phyloP scores from a whole-genome alignment of 2,888 invertebrate species.

The Tanaodytes sp. region DNA sequence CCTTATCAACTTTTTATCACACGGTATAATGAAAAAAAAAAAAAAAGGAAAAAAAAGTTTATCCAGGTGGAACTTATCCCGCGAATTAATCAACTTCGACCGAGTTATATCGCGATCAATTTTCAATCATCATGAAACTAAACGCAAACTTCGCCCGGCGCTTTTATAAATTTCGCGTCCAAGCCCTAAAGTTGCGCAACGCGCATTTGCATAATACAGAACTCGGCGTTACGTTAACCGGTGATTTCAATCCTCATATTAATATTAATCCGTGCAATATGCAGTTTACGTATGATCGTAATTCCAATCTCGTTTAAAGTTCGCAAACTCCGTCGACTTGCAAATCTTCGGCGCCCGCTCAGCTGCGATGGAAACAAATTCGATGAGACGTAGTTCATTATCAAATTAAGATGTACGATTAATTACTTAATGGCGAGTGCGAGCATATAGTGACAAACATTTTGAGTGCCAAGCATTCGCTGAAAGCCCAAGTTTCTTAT shows the following conservation, averaged over 20 bases:
- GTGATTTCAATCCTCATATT: slow-evolving; percentile 36
- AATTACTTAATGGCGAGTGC: slow-evolving; percentile 47
- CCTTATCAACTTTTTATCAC: too few species aligned
- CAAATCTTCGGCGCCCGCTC: slow-evolving; percentile 7
- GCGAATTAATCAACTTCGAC: too few species aligned
- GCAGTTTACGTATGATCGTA: slow-evolving; percentile 17
- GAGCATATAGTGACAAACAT: slow-evolving; percentile 33
- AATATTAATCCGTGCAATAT: slow-evolving; percentile 32
- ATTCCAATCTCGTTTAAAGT: slow-evolving; percentile 2
- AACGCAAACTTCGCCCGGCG: slow-evolving; percentile 12
- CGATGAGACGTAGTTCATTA: slow-evolving; percentile 22
- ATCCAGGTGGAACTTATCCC: too few species aligned
- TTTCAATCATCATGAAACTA: too few species aligned
- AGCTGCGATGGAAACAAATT: slow-evolving; percentile 11
- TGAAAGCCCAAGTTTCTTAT: slow-evolving; percentile 44
- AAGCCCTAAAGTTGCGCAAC: not conserved
- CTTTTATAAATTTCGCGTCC: slow-evolving; percentile 23
- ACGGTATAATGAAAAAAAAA: too few species aligned
- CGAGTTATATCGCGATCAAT: too few species aligned
- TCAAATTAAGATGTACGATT: slow-evolving; percentile 43
- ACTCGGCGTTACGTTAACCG: slow-evolving; percentile 28
- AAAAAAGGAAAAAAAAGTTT: too few species aligned
- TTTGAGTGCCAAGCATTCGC: slow-evolving; percentile 28
- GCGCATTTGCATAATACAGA: slow-evolving; percentile 31
- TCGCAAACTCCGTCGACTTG: slow-evolving; percentile 14